Conservation (phyloP, 1,140 invertebrate species). For the Sarcophaga peregrina region DNA sequence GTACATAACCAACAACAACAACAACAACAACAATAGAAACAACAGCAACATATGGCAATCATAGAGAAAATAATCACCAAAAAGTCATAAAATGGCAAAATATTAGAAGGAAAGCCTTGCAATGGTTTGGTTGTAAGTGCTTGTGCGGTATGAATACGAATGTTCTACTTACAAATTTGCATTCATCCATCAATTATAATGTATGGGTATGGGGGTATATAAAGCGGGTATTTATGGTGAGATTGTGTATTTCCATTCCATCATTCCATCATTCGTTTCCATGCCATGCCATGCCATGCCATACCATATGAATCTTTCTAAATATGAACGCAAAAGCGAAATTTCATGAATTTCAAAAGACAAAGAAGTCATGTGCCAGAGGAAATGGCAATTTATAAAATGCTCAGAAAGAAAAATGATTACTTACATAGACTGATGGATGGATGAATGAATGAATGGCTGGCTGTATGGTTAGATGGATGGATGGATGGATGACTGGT, state of each 20-base stretch:
- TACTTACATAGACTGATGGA: slow-evolving; percentile 26
- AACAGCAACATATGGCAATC: neutral
- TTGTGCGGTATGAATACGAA: neutral
- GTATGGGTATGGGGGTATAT: neutral
- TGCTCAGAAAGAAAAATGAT: slow-evolving; percentile 16
- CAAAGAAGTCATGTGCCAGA: slow-evolving; percentile 26
- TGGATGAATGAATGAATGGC: neutral
- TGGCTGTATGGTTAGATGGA: neutral
- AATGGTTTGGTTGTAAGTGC: too few relatives aligned
- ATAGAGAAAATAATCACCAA: slow-evolving; percentile 14
- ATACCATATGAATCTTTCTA: neutral
- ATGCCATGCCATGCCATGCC: neutral
- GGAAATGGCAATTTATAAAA: slow-evolving; percentile 27
- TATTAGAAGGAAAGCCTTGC: neutral
- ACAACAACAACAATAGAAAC: too few relatives aligned
- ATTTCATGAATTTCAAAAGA: slow-evolving; percentile 12
- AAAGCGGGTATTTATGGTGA: neutral
- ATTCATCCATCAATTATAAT: slow-evolving; percentile 23
- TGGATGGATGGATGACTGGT: slow-evolving; percentile 15
- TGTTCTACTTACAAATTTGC: slow-evolving; percentile 23
- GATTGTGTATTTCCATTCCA: too few relatives aligned
- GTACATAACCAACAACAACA: too few relatives aligned
- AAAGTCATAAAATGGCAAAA: neutral
- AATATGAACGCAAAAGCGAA: neutral
- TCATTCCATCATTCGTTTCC: neutral